Evolutionary conservation across 2,113 vertebrate species (phyloP).

Genomic region (Bambusicola thoracicus): DNA sequence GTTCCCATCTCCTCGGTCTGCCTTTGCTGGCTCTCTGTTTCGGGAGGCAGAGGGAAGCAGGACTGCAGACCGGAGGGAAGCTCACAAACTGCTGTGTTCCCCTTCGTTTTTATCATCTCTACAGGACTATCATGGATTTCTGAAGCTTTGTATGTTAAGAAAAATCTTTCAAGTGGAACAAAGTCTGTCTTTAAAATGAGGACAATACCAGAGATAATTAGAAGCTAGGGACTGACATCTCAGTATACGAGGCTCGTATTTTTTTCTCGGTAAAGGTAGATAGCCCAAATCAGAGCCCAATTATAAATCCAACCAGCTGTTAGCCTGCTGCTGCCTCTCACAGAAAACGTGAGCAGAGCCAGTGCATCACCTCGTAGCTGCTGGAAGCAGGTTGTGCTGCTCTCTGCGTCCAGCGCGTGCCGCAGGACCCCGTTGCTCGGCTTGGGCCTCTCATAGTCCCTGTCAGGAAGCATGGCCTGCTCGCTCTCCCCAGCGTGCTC

Average conservation of each 20-base stretch:
- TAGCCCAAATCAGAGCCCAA: not conserved
- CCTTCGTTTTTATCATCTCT: not conserved
- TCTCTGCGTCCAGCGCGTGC: conserved; percentile 77
- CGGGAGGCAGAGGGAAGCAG: not conserved
- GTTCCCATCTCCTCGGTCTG: not conserved
- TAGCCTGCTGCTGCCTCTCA: not conserved
- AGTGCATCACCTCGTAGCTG: conserved; percentile 88
- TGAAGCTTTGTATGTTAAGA: not conserved
- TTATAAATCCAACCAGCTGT: not conserved
- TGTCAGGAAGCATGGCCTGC: conserved; percentile 91
- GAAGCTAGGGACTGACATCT: not conserved
- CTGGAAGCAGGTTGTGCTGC: conserved; percentile 89
- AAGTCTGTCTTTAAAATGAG: not conserved
- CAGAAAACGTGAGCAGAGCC: rapidly evolving
- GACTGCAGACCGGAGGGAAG: not conserved
- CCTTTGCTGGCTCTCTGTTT: not conserved
- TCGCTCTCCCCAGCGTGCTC: conserved; percentile 86
- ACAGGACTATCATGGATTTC: not conserved
- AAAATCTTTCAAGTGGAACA: not conserved
- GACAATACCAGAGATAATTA: not conserved
- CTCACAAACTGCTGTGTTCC: not conserved
- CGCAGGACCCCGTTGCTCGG: conserved; percentile 88
- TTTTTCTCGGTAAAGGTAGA: not conserved
- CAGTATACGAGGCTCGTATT: not conserved
- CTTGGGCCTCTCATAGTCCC: conserved; percentile 85